These are phyloP conservation scores for Cydia amplana DNA, from an alignment of 1,140 invertebrate species.

Conservation along the genomic window DNA sequence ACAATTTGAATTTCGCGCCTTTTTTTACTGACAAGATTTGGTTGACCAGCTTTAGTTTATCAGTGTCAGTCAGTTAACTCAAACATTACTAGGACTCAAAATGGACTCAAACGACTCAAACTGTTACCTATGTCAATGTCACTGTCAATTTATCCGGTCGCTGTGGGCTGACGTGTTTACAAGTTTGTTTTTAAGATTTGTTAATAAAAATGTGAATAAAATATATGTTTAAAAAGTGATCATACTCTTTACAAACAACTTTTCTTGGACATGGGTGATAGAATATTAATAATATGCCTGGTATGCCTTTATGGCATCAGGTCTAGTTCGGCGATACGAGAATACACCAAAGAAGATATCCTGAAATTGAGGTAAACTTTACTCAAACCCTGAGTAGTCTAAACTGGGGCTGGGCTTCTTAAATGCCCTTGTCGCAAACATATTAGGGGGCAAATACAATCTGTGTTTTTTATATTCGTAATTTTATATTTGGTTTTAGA, in stretches of 20 bases:
- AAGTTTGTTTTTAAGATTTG: neutral
- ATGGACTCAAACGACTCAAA: too few species aligned
- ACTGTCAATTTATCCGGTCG: neutral
- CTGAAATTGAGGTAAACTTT: conserved; percentile 60
- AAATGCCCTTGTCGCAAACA: neutral
- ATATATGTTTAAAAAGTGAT: neutral
- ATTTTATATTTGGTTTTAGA: too few species aligned
- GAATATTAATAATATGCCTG: neutral
- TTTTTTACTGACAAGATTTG: too few species aligned
- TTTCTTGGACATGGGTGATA: neutral
- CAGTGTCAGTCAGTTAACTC: too few species aligned
- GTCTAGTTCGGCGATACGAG: conserved; percentile 48
- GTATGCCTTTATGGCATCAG: conserved; percentile 3
- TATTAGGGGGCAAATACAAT: too few species aligned
- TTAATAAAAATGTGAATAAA: neutral
- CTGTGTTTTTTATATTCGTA: too few species aligned
- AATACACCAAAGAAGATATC: conserved; percentile 71
- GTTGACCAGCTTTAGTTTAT: too few species aligned
- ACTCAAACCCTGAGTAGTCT: neutral
- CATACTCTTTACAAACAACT: neutral
- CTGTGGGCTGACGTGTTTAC: neutral
- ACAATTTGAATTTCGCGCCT: too few species aligned
- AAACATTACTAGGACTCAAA: too few species aligned
- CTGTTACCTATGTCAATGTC: neutral
- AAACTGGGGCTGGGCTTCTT: neutral